These are phyloP conservation scores for Nomada ferruginata DNA, from an alignment of 2,888 invertebrate genomes.

Conservation along the genomic window DNA sequence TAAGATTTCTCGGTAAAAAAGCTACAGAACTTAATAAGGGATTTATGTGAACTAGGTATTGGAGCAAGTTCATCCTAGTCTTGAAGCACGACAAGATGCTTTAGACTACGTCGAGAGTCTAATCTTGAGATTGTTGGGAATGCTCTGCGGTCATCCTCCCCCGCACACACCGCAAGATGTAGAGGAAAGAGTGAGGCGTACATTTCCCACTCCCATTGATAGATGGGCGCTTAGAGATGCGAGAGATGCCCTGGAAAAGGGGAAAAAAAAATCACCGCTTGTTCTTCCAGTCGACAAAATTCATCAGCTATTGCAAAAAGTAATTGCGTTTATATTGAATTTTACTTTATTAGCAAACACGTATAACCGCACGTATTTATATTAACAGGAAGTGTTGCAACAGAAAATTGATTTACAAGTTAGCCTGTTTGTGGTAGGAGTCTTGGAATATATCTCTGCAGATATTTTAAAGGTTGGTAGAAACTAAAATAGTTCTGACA, in stretches of 20 bases:
- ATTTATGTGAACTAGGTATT: slow-evolving; percentile 88
- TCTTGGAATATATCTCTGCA: slow-evolving; percentile 97
- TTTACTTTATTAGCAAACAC: background rate
- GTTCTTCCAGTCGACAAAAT: slow-evolving; percentile 95
- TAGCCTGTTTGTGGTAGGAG: slow-evolving; percentile 95
- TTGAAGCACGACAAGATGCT: slow-evolving; percentile 94
- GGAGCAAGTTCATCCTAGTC: slow-evolving; percentile 95
- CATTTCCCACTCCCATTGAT: slow-evolving; percentile 98
- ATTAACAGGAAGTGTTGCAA: slow-evolving; percentile 91
- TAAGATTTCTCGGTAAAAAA: too few species aligned
- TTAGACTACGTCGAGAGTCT: slow-evolving; percentile 96
- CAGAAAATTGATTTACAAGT: slow-evolving; percentile 95
- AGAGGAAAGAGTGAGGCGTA: slow-evolving; percentile 95
- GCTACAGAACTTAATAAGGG: background rate
- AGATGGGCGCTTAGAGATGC: slow-evolving; percentile 97
- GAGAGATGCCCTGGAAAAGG: slow-evolving; percentile 91
- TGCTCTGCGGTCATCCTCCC: slow-evolving; percentile 94
- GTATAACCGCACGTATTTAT: slow-evolving; percentile 34
- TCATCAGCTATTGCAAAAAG: slow-evolving; percentile 94
- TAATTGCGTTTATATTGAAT: slow-evolving; percentile 75
- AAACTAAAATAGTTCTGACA: slow-evolving; percentile 17
- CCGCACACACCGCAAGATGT: slow-evolving; percentile 94
- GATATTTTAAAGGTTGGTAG: slow-evolving; percentile 93
- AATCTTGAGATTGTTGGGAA: slow-evolving; percentile 93
- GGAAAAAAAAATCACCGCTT: slow-evolving; percentile 89